These are phyloP conservation scores for Naja naja DNA, from an alignment of 2,113 vertebrate genomes.

Conservation along the genomic window DNA sequence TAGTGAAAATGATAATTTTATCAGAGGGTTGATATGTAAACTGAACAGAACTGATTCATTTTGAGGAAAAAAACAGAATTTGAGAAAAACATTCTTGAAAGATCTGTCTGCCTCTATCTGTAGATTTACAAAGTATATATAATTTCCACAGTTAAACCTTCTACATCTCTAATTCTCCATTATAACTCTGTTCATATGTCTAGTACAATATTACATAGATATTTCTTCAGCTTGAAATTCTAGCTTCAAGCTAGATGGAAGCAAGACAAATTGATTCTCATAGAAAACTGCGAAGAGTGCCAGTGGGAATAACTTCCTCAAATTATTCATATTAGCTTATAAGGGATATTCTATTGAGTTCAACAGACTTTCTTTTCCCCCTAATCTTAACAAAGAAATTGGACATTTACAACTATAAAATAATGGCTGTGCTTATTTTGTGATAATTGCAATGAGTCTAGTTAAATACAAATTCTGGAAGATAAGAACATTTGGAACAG, in stretches of 20 bases:
- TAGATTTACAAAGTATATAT: not conserved
- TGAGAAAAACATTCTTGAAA: not conserved
- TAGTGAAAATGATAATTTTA: not conserved
- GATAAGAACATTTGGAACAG: not conserved
- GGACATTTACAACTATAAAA: not conserved
- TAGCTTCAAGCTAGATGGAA: not conserved
- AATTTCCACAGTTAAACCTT: not conserved
- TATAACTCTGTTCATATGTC: not conserved
- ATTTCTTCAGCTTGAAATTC: not conserved
- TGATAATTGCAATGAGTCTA: not conserved
- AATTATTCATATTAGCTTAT: not conserved
- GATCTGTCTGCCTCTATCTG: not conserved
- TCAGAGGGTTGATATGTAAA: not conserved
- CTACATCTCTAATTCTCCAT: not conserved
- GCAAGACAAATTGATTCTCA: not conserved
- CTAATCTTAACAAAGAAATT: not conserved
- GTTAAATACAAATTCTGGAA: not conserved
- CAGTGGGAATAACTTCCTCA: not conserved
- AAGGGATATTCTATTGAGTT: not conserved
- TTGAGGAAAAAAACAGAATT: not conserved
- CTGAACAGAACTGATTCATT: not conserved
- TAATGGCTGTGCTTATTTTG: not conserved
- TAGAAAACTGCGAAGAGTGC: not conserved
- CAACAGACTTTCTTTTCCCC: not conserved
- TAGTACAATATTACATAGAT: not conserved